Conservation (phyloP, 2,797 vertebrate species). For the Betta splendens region DNA sequence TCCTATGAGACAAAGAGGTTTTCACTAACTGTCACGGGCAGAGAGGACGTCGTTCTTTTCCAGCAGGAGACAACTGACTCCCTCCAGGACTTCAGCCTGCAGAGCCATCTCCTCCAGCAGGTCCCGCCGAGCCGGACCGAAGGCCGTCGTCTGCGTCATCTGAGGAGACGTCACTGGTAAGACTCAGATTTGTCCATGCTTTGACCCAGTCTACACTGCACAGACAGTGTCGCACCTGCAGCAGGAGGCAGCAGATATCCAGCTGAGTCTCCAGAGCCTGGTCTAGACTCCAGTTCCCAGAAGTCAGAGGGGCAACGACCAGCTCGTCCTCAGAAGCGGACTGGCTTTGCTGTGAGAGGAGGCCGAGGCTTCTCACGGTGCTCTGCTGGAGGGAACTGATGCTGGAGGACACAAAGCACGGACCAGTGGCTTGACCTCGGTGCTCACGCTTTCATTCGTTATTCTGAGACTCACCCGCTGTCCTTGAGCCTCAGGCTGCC, state of each 20-base stretch:
- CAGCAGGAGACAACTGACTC: constrained; percentile 69
- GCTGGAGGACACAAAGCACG: constrained; percentile 36
- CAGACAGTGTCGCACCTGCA: constrained; percentile 70
- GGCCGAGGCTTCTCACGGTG: constrained; percentile 59
- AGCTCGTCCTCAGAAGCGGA: constrained; percentile 59
- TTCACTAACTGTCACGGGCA: constrained; percentile 66
- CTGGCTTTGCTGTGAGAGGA: constrained; percentile 60
- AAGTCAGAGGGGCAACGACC: constrained; percentile 75
- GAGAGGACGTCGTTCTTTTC: constrained; percentile 67
- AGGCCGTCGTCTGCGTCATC: constrained; percentile 62
- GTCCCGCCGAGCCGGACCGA: constrained; percentile 55
- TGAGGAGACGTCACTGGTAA: constrained; percentile 52
- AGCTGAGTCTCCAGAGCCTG: constrained; percentile 85
- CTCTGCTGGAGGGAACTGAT: constrained; percentile 77
- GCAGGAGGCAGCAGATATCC: constrained; percentile 85
- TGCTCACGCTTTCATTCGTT: neutral
- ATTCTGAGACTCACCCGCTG: constrained; percentile 75
- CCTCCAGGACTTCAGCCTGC: constrained; percentile 75
- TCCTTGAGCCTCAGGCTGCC: constrained; percentile 84
- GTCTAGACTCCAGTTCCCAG: constrained; percentile 86
- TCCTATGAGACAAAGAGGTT: no score
- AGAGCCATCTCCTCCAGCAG: constrained; percentile 75
- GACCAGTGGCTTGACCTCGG: neutral
- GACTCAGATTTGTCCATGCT: no score
- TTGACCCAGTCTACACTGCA: no score